A percentile compares a stretch with the other conserved stretches of the same genome.
These are phyloP conservation scores for Drepana arcuata DNA, from an alignment of 1,140 invertebrate species.

Conservation along the genomic window DNA sequence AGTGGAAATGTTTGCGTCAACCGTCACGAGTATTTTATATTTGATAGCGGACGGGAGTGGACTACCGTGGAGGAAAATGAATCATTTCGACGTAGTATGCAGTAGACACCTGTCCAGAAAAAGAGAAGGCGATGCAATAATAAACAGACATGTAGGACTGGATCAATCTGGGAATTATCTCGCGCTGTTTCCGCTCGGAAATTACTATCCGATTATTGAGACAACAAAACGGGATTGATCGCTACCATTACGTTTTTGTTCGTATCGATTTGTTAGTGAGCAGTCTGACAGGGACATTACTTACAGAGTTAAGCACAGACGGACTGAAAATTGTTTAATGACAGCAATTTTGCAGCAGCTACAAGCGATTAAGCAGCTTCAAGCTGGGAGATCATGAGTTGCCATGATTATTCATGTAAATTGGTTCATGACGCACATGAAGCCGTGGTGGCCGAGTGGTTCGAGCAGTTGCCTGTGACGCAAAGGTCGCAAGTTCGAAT, in stretches of 20 bases:
- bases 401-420: too few species aligned
- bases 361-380: too few species aligned
- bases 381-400: too few species aligned
- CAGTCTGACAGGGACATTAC: conserved; percentile 2
- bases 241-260: conserved; percentile 35
- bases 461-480: too few species aligned
- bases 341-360: too few species aligned
- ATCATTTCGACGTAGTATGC: neutral
- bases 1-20: conserved; percentile 31
- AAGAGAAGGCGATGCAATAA: conserved; percentile 4
- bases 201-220: conserved; percentile 19
- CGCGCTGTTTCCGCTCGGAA: conserved; percentile 30
- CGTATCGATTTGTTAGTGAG: conserved; percentile 17
- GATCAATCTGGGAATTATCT: conserved; percentile 35
- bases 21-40: conserved; percentile 21
- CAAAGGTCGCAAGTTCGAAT: too few species aligned
- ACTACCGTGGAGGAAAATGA: neutral
- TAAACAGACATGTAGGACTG: conserved; percentile 6
- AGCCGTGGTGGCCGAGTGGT: too few species aligned
- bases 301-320: too few species aligned
- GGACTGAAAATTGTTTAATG: too few species aligned
- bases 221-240: conserved; percentile 29
- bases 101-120: neutral
- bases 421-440: too few species aligned
- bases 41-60: conserved; percentile 7